These are phyloP conservation scores for Trematomus loennbergii DNA, from an alignment of 2,113 vertebrate species.

Conservation along the genomic window DNA sequence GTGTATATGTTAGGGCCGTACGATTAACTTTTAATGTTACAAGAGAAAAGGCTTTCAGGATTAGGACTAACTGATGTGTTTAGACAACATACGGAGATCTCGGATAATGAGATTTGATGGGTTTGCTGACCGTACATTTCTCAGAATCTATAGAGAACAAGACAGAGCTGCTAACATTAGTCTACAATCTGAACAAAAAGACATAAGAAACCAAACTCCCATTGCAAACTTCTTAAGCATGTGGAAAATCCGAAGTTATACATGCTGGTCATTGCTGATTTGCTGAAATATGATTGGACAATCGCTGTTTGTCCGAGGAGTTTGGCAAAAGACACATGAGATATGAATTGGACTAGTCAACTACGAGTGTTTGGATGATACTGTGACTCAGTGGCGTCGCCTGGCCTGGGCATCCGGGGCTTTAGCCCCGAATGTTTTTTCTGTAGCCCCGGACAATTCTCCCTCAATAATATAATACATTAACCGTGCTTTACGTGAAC, in stretches of 20 bases:
- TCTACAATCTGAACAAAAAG: neutral
- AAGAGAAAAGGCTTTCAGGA: too few species aligned
- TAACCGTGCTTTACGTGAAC: too few species aligned
- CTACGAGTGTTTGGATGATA: neutral
- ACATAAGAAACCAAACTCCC: neutral
- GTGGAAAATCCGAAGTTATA: neutral
- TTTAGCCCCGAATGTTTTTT: too few species aligned
- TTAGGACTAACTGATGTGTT: too few species aligned
- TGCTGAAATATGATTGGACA: neutral
- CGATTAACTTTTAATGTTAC: too few species aligned
- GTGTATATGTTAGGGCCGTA: too few species aligned
- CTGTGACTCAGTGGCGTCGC: too few species aligned
- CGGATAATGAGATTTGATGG: neutral
- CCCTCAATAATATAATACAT: too few species aligned
- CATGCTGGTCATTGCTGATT: neutral
- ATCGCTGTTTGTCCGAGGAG: neutral
- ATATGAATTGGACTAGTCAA: neutral
- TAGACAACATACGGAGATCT: too few species aligned
- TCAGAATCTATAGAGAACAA: neutral
- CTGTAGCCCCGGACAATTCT: too few species aligned
- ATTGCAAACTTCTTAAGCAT: neutral
- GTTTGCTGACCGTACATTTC: neutral
- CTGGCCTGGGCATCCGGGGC: too few species aligned
- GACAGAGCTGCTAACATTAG: neutral
- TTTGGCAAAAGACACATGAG: neutral